These are phyloP conservation scores for Megalops atlanticus DNA, from an alignment of 2,113 vertebrate species.

Conservation along the genomic window DNA sequence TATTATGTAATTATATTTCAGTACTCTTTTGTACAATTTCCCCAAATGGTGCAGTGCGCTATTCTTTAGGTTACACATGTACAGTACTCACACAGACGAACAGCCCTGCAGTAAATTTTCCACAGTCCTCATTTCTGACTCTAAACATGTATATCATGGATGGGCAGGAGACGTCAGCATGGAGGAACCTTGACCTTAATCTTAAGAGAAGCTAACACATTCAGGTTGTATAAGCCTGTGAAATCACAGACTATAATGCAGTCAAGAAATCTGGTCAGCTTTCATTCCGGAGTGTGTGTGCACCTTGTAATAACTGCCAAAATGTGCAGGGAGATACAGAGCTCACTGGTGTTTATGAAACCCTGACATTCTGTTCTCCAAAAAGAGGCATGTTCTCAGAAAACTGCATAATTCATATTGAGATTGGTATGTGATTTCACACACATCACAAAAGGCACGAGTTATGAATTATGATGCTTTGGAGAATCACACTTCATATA, in stretches of 20 bases:
- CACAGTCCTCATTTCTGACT: background rate
- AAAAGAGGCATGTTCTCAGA: background rate
- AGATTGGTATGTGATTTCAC: slow-evolving; percentile 4
- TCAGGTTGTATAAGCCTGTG: slow-evolving; percentile 10
- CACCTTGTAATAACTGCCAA: slow-evolving; percentile 13
- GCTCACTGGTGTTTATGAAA: slow-evolving; percentile 10
- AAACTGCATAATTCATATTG: background rate
- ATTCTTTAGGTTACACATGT: background rate
- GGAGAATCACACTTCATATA: background rate
- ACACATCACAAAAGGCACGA: background rate
- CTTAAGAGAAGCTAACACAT: slow-evolving; percentile 20
- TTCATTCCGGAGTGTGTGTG: slow-evolving; percentile 10
- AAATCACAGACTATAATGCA: slow-evolving; percentile 37
- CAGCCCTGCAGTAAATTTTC: background rate
- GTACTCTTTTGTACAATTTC: slow-evolving; percentile 40
- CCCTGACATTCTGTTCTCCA: background rate
- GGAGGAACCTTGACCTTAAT: slow-evolving; percentile 33
- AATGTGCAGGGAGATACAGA: background rate
- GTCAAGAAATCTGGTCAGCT: slow-evolving; percentile 31
- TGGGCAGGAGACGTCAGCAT: slow-evolving; percentile 16
- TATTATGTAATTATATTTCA: slow-evolving; percentile 27
- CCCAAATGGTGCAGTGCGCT: slow-evolving; percentile 24
- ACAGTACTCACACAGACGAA: background rate
- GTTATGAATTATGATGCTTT: slow-evolving; percentile 13
- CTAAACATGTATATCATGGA: background rate